These are phyloP conservation scores for Zygaena filipendulae DNA, from an alignment of 2,888 invertebrate species.

Conservation along the genomic window DNA sequence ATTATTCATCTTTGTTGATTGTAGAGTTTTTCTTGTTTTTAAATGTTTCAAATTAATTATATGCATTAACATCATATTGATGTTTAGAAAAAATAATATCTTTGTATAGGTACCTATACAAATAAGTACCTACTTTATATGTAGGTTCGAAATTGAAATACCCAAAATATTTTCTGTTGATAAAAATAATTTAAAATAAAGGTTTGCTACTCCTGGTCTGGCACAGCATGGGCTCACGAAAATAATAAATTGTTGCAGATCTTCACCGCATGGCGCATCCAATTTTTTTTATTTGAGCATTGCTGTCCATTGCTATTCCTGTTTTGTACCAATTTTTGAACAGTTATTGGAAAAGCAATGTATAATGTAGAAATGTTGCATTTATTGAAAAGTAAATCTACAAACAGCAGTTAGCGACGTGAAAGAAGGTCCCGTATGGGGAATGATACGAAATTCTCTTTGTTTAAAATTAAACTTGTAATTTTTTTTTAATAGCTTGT, in stretches of 20 bases:
- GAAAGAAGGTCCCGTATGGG: constrained; percentile 56
- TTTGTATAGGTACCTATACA: too few relatives aligned
- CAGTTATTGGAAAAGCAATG: constrained; percentile 23
- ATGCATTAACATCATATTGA: constrained; percentile 21
- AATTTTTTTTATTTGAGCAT: constrained; percentile 23
- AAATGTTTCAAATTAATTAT: too few relatives aligned
- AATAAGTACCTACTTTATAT: too few relatives aligned
- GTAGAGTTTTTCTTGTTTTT: too few relatives aligned
- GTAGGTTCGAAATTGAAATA: too few relatives aligned
- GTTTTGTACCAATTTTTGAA: constrained; percentile 2
- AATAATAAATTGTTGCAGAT: constrained; percentile 45
- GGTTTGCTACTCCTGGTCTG: constrained; percentile 25
- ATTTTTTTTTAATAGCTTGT: constrained; percentile 16
- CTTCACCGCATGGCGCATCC: constrained; percentile 33
- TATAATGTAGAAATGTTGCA: constrained; percentile 20
- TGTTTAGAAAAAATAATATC: constrained; percentile 10
- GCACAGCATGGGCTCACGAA: constrained; percentile 39
- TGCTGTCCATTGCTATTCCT: constrained; percentile 31
- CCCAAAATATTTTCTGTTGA: too few relatives aligned
- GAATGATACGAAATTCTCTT: constrained; percentile 49
- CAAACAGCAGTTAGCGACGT: constrained; percentile 33
- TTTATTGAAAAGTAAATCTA: constrained; percentile 39
- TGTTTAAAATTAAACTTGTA: constrained; percentile 26
- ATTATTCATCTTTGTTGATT: too few relatives aligned
- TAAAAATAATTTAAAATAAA: constrained; percentile 16